Conservation (phyloP, 2,113 vertebrate species). For the Nycticebus coucang region DNA sequence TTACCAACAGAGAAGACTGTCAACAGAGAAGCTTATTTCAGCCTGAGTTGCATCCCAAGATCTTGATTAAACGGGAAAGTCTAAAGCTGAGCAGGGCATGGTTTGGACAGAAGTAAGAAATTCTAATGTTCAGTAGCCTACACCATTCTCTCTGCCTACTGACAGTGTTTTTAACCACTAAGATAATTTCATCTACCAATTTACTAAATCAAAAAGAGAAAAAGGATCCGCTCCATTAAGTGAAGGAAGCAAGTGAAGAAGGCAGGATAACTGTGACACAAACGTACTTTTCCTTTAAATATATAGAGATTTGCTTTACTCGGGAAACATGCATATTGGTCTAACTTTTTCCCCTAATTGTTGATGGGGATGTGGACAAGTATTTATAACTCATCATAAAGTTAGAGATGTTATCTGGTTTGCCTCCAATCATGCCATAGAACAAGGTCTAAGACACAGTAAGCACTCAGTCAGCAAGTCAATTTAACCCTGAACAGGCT, state of each 20-base stretch:
- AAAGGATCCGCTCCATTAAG: background rate
- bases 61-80: constrained; percentile 50
- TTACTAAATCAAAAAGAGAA: background rate
- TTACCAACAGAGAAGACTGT: background rate
- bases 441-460: background rate
- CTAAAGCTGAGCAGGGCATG: background rate
- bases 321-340: constrained; percentile 3
- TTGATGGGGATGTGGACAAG: background rate
- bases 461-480: constrained; percentile 5
- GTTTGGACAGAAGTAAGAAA: constrained; percentile 40
- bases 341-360: constrained; percentile 19
- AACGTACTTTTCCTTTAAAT: background rate
- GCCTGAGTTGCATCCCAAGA: background rate
- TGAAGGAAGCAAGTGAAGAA: constrained; percentile 18
- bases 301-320: background rate
- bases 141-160: background rate
- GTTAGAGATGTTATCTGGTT: constrained; percentile 15
- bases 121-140: background rate
- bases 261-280: background rate
- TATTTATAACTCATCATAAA: background rate
- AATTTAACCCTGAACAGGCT: background rate
- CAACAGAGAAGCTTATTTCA: background rate
- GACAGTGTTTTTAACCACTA: background rate
- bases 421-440: background rate
- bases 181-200: constrained; percentile 16